Percentiles rank a stretch among this genome's conserved stretches.
phyloP scores from a whole-genome alignment of 2,888 invertebrate species.

The Pyrochroa serraticornis region DNA sequence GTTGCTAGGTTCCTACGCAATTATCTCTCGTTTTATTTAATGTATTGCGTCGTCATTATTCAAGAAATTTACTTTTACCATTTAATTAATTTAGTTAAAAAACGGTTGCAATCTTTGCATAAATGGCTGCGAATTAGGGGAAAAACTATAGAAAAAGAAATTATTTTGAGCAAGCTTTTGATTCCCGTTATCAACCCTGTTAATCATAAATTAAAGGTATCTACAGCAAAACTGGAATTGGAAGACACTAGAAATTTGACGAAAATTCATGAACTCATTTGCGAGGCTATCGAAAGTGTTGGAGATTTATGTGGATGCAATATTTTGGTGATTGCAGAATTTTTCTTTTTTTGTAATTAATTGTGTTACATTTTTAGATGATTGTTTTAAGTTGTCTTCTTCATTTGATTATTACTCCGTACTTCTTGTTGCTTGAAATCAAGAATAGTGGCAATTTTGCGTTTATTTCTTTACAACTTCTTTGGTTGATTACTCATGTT shows the following conservation, averaged over 20 bases:
- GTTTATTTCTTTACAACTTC: conserved; percentile 61
- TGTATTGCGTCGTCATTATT: conserved; percentile 65
- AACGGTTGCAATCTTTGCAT: background rate
- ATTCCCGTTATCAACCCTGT: background rate
- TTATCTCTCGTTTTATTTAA: conserved; percentile 65
- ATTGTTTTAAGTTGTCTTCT: conserved; percentile 64
- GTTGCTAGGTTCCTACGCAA: conserved; percentile 61
- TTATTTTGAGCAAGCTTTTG: background rate
- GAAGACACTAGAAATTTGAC: background rate
- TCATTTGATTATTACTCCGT: conserved; percentile 67
- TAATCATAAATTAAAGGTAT: no score
- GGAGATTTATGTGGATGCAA: conserved; percentile 2
- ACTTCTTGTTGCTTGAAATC: conserved; percentile 65
- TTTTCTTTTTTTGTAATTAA: conserved; percentile 54
- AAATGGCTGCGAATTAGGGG: background rate
- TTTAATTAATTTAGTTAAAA: conserved; percentile 49
- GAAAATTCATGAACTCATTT: background rate
- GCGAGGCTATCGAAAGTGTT: background rate
- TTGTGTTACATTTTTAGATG: conserved; percentile 48
- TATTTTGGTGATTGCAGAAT: conserved; percentile 34
- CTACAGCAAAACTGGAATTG: background rate
- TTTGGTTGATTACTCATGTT: conserved; percentile 65
- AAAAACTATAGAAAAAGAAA: background rate
- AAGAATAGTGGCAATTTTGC: conserved; percentile 50
- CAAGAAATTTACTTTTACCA: conserved; percentile 68